Evolutionary conservation across 1,140 invertebrate species (phyloP).

Genomic region (Atta texana): DNA sequence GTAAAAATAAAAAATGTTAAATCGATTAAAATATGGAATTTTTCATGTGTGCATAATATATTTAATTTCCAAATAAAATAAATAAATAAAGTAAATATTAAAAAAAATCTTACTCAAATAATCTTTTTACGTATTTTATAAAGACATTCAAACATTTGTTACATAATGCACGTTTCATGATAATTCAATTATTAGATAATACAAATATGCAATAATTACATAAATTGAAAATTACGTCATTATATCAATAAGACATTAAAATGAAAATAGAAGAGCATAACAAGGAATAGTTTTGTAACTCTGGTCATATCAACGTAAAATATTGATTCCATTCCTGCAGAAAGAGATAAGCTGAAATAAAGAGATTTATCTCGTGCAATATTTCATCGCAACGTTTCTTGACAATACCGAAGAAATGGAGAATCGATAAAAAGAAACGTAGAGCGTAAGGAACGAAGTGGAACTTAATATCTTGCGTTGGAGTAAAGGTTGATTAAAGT

Average conservation of each 20-base stretch:
- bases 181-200: not conserved
- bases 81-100: not conserved
- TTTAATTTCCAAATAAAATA: not conserved
- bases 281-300: not conserved
- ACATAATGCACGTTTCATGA: not conserved
- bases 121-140: not conserved
- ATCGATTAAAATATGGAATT: not conserved
- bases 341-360: slow-evolving; percentile 1
- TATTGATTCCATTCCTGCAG: not conserved
- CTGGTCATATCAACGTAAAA: not conserved
- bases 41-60: not conserved
- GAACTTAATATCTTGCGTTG: slow-evolving; percentile 18
- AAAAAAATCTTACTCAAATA: not conserved
- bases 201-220: not conserved
- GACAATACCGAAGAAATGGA: not conserved
- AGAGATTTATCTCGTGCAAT: slow-evolving; percentile 30
- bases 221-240: not conserved
- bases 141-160: not conserved
- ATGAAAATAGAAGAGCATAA: not conserved
- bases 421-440: slow-evolving; percentile 35
- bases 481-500: slow-evolving; percentile 37
- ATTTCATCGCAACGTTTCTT: slow-evolving; percentile 42
- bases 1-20: not conserved
- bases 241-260: not conserved
- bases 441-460: slow-evolving; percentile 17